Base-by-base conservation (phyloP, 2,113 vertebrate species). In the Mugil cephalus region DNA sequence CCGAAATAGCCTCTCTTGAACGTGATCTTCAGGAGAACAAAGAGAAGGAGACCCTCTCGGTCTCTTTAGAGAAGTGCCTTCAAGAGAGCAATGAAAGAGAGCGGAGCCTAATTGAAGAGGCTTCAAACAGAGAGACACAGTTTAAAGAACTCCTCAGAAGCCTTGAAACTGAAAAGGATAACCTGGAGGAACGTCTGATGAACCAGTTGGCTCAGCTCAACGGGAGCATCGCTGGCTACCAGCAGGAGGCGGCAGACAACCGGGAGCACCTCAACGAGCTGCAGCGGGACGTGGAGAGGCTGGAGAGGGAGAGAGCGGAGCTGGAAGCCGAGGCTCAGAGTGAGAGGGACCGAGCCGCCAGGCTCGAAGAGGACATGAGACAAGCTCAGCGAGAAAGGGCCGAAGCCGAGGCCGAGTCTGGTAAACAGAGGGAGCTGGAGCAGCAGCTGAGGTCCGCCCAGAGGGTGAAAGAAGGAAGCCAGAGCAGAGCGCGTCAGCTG, bases 141-240 rank as follows among this genome's bases (percentile, higher is more conserved):
- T 89, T 97, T 4, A 62, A 90, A 15, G 94, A 92, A 77, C 90
- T 95, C 58, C 92, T 93, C 43, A 91, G 74, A 43, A 88, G 93
- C 0, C 88, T 96, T 4, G 96, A 96, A 72, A 78, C 88, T 0
- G 98, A 99, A 78, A 99, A 98, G 58, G 98, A 99, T 71, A 96
- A 99, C 69, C 91, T 99, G 52, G 98, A 99, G 88, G 98, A 99
- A 77, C 91, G 95, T 61, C 93, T 99, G 36, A 99, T 99, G 98
- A 97, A 99, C 90, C 98, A 99, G 70, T 75, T 99, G 86, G 97
- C 98, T 50, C 96, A 98, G 89, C 95, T 99, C 59, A 99, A 99
- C 39, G 97, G 98, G 11, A 98, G 95, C 80, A 98, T 99, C 34
- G 98, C 97, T 2, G 95, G 96, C 89, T 99, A 98, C 74, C 97